Evolutionary conservation across 2,113 vertebrate genomes (phyloP).

Genomic region (Onychostruthus taczanowskii): DNA sequence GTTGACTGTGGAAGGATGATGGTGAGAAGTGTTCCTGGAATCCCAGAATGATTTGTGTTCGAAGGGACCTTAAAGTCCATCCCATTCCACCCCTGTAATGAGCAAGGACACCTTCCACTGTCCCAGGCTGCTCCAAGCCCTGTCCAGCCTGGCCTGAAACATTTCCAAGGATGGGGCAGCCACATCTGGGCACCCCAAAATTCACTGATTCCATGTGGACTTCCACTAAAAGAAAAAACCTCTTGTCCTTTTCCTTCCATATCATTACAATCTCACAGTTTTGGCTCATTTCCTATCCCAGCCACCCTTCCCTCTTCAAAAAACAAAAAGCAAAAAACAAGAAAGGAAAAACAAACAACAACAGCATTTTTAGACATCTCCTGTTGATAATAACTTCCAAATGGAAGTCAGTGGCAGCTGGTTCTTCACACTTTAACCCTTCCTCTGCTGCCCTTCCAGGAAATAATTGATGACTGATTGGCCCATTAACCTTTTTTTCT

Average conservation of each 20-base stretch:
- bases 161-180: not conserved
- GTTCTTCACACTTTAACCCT: constrained; percentile 70
- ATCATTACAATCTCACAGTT: not conserved
- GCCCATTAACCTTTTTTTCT: constrained; percentile 82
- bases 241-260: not conserved
- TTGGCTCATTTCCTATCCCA: not conserved
- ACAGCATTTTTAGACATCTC: constrained; percentile 28
- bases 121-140: not conserved
- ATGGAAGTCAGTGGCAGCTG: constrained; percentile 59
- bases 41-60: not conserved
- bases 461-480: constrained; percentile 87
- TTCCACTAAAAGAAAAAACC: not conserved
- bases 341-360: not conserved
- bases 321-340: constrained; percentile 37
- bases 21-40: not conserved
- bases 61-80: not conserved
- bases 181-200: not conserved
- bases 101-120: not conserved
- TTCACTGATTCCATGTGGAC: rapidly evolving
- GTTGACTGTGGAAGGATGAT: not conserved
- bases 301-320: not conserved
- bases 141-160: rapidly evolving
- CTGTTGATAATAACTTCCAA: constrained; percentile 73
- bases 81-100: not conserved
- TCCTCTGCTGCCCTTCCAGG: constrained; percentile 57